phyloP scores from a whole-genome alignment of 1,140 invertebrate genomes.

The Aphis craccivora region DNA sequence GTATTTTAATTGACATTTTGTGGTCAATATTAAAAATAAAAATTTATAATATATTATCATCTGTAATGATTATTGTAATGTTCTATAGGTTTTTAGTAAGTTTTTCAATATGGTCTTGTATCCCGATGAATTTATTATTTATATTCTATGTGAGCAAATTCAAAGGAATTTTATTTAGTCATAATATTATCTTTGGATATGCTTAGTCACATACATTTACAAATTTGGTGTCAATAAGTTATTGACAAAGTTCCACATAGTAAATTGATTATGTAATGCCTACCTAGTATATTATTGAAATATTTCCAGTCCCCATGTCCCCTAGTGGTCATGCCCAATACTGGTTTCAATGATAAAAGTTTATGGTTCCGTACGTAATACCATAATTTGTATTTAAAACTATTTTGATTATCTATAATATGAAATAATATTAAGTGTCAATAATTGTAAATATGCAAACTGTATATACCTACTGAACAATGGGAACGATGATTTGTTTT shows the following conservation, averaged over 20 bases:
- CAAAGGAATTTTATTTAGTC: not conserved
- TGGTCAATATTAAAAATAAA: no score
- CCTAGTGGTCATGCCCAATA: not conserved
- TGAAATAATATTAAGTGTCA: not conserved
- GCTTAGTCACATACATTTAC: not conserved
- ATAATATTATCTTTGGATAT: not conserved
- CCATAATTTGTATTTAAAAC: not conserved
- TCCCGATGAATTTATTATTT: not conserved
- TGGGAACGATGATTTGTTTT: not conserved
- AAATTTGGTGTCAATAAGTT: not conserved
- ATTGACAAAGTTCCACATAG: not conserved
- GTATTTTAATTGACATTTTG: no score
- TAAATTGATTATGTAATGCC: not conserved
- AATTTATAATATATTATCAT: no score
- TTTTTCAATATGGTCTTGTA: not conserved
- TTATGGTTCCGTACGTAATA: not conserved
- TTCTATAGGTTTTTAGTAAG: not conserved
- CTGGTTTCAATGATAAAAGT: not conserved
- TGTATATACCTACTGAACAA: no score
- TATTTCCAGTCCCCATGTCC: not conserved
- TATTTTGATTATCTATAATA: not conserved
- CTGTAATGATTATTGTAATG: not conserved
- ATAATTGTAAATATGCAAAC: not conserved
- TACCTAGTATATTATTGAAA: not conserved
- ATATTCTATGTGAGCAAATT: not conserved